A percentile compares a stretch with the other conserved stretches of the same genome.
Evolutionary conservation across 2,113 vertebrate species (phyloP).

Genomic region (Taurulus bubalis): DNA sequence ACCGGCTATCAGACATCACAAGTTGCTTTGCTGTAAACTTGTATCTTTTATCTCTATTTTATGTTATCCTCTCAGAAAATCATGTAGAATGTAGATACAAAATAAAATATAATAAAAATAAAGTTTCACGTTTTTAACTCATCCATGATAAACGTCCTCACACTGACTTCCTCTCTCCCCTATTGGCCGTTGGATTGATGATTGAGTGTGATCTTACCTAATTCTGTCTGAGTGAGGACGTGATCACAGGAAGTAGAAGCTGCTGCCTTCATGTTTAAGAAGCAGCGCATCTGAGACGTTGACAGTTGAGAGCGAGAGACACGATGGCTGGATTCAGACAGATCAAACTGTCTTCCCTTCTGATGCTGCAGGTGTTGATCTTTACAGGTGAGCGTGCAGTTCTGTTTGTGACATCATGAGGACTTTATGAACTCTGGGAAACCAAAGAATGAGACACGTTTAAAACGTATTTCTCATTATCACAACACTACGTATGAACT

Average conservation of each 20-base stretch:
- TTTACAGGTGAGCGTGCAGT: neutral
- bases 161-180: too few species aligned
- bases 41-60: neutral
- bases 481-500: neutral
- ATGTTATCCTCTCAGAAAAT: neutral
- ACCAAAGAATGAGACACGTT: neutral
- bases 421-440: neutral
- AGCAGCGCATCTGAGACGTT: neutral
- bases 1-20: too few species aligned
- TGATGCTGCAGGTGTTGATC: neutral
- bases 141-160: neutral
- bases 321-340: neutral
- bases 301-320: neutral
- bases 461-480: neutral
- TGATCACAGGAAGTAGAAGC: neutral
- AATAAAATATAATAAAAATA: neutral
- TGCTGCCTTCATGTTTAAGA: neutral
- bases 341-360: neutral
- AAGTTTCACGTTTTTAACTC: too few species aligned
- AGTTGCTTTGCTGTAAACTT: too few species aligned
- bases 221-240: neutral
- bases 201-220: too few species aligned
- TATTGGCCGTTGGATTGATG: too few species aligned
- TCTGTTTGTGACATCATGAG: neutral
- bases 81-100: neutral